Conservation (phyloP, 2,797 vertebrate genomes). For the Muscicapa comitata region DNA sequence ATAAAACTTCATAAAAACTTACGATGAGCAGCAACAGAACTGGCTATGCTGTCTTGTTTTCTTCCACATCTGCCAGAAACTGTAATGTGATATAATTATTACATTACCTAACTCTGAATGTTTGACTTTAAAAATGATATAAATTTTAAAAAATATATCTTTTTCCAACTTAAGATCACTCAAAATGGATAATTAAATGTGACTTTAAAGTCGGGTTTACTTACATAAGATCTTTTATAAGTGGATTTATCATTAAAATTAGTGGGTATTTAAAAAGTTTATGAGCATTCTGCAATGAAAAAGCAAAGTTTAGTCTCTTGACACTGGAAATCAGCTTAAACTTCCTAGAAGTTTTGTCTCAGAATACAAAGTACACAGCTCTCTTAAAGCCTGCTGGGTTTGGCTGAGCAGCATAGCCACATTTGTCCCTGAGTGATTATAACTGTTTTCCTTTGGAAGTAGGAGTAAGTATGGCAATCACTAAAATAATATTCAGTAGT, state of each 20-base stretch:
- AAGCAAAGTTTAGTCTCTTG: not conserved
- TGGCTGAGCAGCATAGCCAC: not conserved
- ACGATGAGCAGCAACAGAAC: not conserved
- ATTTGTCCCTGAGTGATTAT: not conserved
- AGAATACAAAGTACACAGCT: not conserved
- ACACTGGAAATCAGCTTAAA: not conserved
- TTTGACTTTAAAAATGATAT: not conserved
- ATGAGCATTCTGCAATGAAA: not conserved
- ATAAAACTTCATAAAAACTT: not conserved
- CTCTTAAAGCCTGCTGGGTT: not conserved
- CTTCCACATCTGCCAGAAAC: not conserved
- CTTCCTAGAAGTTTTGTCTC: not conserved
- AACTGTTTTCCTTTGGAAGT: not conserved
- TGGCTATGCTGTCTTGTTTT: not conserved
- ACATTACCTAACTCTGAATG: not conserved
- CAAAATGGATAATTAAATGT: not conserved
- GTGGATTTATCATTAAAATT: not conserved
- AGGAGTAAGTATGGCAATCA: not conserved
- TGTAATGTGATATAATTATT: not conserved
- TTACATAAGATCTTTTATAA: not conserved
- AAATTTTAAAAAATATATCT: accelerated
- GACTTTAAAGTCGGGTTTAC: not conserved
- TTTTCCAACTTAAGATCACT: not conserved
- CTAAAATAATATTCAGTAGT: not conserved
- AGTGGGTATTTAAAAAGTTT: not conserved